A percentile compares a stretch with the other conserved stretches of the same genome.
These are phyloP conservation scores for Morone saxatilis DNA, from an alignment of 2,113 vertebrate species.

Conservation along the genomic window DNA sequence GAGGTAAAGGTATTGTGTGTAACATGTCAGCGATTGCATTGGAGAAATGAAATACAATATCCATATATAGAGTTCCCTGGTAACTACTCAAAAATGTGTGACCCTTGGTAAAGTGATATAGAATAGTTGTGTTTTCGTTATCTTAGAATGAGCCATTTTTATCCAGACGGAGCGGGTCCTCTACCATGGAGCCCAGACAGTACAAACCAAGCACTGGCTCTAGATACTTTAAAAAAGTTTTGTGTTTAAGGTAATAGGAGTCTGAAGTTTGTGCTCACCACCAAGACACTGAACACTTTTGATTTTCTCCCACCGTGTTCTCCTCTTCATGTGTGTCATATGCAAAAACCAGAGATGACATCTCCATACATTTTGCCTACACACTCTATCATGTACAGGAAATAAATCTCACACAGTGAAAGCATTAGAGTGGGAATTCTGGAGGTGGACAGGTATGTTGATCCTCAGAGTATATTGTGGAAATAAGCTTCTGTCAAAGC, in stretches of 20 bases:
- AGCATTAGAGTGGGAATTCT: slow-evolving; percentile 62
- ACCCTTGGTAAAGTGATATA: no score
- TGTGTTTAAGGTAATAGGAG: background rate
- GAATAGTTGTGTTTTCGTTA: no score
- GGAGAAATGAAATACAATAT: no score
- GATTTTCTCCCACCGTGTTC: slow-evolving; percentile 17
- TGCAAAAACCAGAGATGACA: slow-evolving; percentile 60
- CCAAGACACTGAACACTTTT: background rate
- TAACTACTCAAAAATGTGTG: no score
- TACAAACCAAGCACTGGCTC: no score
- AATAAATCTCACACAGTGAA: slow-evolving; percentile 37
- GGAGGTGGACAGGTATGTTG: slow-evolving; percentile 73
- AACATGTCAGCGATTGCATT: no score
- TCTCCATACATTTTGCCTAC: slow-evolving; percentile 57
- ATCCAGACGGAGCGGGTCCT: no score
- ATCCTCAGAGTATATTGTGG: slow-evolving; percentile 56
- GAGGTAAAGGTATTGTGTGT: no score
- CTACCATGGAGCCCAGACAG: no score
- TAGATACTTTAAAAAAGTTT: no score
- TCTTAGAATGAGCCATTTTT: no score
- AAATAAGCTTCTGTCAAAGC: slow-evolving; percentile 67
- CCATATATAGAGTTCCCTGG: no score
- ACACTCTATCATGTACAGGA: slow-evolving; percentile 42
- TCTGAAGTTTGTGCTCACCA: background rate
- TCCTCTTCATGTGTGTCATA: slow-evolving; percentile 18